A percentile compares a stretch with the other conserved stretches of the same genome.
These are phyloP conservation scores for Agapornis canus DNA, from an alignment of 2,797 vertebrate species.

Conservation along the genomic window DNA sequence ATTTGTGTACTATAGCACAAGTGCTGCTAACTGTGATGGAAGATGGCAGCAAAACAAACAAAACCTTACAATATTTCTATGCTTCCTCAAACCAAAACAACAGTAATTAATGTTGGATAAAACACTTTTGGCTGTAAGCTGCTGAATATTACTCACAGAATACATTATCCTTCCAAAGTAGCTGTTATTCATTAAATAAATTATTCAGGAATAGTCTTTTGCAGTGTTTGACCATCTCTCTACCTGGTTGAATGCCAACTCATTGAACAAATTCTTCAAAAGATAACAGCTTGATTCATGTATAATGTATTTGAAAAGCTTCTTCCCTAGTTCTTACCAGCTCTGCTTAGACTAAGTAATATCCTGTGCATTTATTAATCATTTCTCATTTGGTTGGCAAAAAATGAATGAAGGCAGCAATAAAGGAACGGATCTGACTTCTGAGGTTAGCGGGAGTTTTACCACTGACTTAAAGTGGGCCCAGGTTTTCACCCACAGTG, in stretches of 20 bases:
- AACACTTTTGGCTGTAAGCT: constrained; percentile 29
- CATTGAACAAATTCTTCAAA: constrained; percentile 51
- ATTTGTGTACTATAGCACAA: constrained; percentile 6
- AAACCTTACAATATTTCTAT: not conserved
- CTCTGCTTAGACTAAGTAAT: constrained; percentile 27
- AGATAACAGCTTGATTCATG: constrained; percentile 57
- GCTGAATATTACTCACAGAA: constrained; percentile 15
- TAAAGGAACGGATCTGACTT: not conserved
- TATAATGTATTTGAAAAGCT: constrained; percentile 54
- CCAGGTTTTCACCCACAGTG: not conserved
- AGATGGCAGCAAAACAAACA: constrained; percentile 46
- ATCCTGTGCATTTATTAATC: constrained; percentile 31
- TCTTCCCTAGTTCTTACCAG: constrained; percentile 20
- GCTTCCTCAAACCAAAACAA: constrained; percentile 10
- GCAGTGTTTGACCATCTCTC: constrained; percentile 39
- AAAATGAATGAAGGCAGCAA: not conserved
- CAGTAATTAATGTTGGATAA: constrained; percentile 28
- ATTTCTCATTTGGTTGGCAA: not conserved
- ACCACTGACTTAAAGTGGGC: not conserved
- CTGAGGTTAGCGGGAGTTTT: not conserved
- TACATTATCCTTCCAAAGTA: constrained; percentile 6
- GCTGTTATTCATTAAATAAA: constrained; percentile 47
- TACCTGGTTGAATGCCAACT: constrained; percentile 46
- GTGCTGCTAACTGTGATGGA: not conserved
- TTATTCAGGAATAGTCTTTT: constrained; percentile 48